Evolutionary conservation across 2,797 vertebrate species (phyloP), one percentile per base, ranked within the genome.

Genomic region (Chelmon rostratus): DNA sequence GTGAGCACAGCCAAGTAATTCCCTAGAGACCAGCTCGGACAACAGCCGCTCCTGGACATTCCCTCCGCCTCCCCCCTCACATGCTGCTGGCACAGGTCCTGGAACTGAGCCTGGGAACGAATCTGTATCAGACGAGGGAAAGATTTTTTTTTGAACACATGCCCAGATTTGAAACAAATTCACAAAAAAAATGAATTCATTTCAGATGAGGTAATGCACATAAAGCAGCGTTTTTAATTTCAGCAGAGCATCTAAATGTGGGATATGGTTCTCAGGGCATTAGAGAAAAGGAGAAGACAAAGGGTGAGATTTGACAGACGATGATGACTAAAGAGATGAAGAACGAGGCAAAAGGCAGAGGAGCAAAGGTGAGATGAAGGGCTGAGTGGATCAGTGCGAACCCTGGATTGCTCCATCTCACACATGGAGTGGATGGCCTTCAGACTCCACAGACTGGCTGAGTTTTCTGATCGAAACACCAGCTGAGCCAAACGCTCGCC

Each of bases 21-120:
- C 88, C 98, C 98, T 86, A 99, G 93, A 72, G 98, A 99, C 98
- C 98, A 99, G 93, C 98, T 99, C 1, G 97, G 98, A 91, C 98
- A 99, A 90, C 98, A 99, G 83, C 96, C 93, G 0, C 95, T 94
- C 66, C 94, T 92, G 1, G 93, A 94, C 15, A 42, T 66, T 37
- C 88, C 89, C 11, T 91, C 90, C 3, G 82, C 68, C 28, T 92
- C 90, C 40, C 63, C 76, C 66, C 87, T 89, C 73, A 83, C 78
- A 37, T 90, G 90, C 87, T 97, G 96, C 88, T 97, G 96, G 92
- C 98, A 99, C 83, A 99, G 92, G 50, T 97, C 94, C 90, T 95
- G 95, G 80, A 99, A 99, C 37, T 91, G 95, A 67, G 95, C 84
- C 1, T 99, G 97, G 61, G 98, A 97, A 81, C 96, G 97, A 69